Evolutionary conservation across 2,888 invertebrate genomes (phyloP).

Genomic region (Drosophila vallismaia): DNA sequence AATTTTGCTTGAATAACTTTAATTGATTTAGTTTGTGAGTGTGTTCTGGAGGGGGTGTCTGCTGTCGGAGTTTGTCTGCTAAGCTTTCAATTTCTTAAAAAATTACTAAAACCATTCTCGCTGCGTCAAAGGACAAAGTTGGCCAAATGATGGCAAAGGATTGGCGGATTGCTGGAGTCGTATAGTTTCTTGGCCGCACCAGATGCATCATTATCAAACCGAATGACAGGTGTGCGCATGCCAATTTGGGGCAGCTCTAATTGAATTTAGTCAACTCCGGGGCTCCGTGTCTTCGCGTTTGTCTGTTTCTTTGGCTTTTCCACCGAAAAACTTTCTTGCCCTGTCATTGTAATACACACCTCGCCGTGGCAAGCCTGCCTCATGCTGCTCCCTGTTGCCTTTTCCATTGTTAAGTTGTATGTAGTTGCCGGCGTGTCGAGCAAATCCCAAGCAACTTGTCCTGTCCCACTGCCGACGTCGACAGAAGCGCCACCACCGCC

Average conservation of each 20-base stretch:
- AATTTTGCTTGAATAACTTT: constrained; percentile 73
- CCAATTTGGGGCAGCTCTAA: constrained; percentile 79
- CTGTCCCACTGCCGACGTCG: constrained; percentile 50
- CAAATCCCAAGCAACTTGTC: constrained; percentile 75
- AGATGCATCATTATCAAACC: constrained; percentile 77
- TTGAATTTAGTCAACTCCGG: constrained; percentile 76
- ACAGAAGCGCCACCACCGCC: constrained; percentile 48
- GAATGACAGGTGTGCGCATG: constrained; percentile 79
- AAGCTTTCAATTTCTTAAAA: constrained; percentile 67
- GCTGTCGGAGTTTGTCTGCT: constrained; percentile 11
- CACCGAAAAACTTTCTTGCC: constrained; percentile 66
- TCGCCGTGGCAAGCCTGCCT: constrained; percentile 47
- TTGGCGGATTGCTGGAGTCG: constrained; percentile 31
- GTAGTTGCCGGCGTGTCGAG: constrained; percentile 65
- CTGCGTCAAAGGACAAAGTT: constrained; percentile 17
- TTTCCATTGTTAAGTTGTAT: constrained; percentile 44
- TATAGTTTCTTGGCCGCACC: constrained; percentile 57
- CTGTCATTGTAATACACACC: constrained; percentile 79
- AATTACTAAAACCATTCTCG: constrained; percentile 26
- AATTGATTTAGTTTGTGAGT: constrained; percentile 71
- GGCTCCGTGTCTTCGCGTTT: constrained; percentile 50
- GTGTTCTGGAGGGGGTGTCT: neutral
- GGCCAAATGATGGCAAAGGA: constrained; percentile 49
- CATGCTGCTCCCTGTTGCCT: neutral
- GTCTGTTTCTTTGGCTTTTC: constrained; percentile 48